Conservation (phyloP, 2,797 vertebrate species). For the Tiaroga cobitis region DNA sequence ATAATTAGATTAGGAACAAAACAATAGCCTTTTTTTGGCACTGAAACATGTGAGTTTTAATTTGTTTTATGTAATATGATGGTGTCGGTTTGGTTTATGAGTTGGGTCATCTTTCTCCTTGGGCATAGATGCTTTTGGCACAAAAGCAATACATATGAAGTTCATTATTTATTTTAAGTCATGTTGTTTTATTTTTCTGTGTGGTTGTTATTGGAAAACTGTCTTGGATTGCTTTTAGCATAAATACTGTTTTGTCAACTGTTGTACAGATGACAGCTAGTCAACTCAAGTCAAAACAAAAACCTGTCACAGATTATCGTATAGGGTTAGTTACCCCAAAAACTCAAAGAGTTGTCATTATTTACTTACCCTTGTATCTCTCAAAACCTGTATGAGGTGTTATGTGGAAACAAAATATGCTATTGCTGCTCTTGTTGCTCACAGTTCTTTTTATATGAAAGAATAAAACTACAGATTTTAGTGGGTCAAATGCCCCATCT, state of each 20-base stretch:
- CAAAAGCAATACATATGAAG: background rate
- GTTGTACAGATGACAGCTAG: background rate
- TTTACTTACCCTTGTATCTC: background rate
- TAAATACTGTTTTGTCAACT: background rate
- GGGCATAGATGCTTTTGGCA: background rate
- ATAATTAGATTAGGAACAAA: background rate
- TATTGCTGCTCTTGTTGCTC: background rate
- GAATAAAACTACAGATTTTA: conserved; percentile 1
- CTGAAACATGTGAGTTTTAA: background rate
- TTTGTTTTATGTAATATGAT: background rate
- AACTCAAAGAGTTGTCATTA: background rate
- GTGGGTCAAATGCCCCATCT: background rate
- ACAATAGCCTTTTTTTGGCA: background rate
- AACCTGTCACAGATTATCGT: background rate
- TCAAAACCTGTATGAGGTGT: background rate
- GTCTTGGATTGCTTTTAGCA: background rate
- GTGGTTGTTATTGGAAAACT: background rate
- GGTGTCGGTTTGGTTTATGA: background rate
- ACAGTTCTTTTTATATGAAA: conserved; percentile 21
- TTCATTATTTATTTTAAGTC: background rate
- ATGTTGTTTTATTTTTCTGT: background rate
- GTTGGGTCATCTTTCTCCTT: background rate
- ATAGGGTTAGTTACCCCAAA: background rate
- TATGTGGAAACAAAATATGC: background rate
- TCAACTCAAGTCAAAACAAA: background rate